These are phyloP conservation scores for Cartodere bifasciata DNA, from an alignment of 2,888 invertebrate genomes.

Conservation along the genomic window DNA sequence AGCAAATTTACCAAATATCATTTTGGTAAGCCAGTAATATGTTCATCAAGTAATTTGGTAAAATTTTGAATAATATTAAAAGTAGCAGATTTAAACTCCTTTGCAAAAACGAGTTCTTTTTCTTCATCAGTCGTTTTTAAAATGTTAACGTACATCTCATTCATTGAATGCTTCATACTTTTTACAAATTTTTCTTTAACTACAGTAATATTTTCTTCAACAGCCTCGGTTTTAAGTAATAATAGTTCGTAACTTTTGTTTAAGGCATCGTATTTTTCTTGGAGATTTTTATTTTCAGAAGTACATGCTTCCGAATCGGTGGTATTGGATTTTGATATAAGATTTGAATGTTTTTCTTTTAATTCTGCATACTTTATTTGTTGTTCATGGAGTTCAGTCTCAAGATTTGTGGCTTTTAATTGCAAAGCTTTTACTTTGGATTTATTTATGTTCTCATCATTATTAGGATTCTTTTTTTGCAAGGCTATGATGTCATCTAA, in stretches of 20 bases:
- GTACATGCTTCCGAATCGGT: not conserved
- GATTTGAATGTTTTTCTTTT: conserved; percentile 10
- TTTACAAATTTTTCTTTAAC: conserved; percentile 13
- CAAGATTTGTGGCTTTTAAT: conserved; percentile 29
- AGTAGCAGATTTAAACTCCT: conserved; percentile 17
- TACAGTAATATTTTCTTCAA: conserved; percentile 7
- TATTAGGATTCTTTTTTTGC: conserved; percentile 14
- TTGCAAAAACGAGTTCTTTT: conserved; percentile 15
- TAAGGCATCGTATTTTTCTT: not conserved
- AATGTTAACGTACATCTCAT: conserved; percentile 25
- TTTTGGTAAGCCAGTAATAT: not conserved
- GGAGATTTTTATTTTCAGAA: not conserved
- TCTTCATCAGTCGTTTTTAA: conserved; percentile 15
- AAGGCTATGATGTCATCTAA: conserved; percentile 41
- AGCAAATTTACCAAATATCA: too few species aligned
- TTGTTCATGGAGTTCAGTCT: conserved; percentile 19
- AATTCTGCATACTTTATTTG: conserved; percentile 16
- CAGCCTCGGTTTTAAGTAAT: conserved; percentile 2
- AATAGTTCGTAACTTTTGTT: not conserved
- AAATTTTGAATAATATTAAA: conserved; percentile 17
- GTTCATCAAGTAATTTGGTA: not conserved
- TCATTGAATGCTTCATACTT: conserved; percentile 26
- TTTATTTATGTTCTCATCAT: conserved; percentile 24
- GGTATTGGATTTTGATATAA: not conserved
- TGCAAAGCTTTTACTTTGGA: conserved; percentile 32